Conservation (phyloP, 2,888 invertebrate species). For the Nipponacmea schrenckii region DNA sequence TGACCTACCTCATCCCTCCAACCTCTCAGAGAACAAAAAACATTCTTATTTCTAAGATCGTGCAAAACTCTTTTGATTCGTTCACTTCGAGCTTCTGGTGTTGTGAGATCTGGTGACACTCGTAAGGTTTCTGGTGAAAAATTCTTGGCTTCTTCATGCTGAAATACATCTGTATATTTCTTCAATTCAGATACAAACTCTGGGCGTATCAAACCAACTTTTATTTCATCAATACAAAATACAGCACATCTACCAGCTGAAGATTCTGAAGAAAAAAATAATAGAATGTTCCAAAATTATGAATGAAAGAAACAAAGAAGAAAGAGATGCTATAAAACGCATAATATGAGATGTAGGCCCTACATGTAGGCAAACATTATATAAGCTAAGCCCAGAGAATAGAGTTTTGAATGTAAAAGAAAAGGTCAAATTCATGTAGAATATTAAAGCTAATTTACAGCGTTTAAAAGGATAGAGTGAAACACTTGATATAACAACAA, state of each 20-base stretch:
- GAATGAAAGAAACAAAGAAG: neutral
- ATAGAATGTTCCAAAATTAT: neutral
- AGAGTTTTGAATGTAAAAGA: too few species aligned
- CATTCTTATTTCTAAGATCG: slow-evolving; percentile 79
- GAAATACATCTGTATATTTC: slow-evolving; percentile 81
- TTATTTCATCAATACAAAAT: slow-evolving; percentile 87
- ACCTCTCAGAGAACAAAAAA: slow-evolving; percentile 75
- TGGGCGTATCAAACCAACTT: slow-evolving; percentile 87
- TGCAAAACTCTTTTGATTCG: slow-evolving; percentile 83
- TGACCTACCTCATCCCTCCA: slow-evolving; percentile 93
- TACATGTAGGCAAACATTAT: too few species aligned
- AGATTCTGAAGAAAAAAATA: slow-evolving; percentile 73
- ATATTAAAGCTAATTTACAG: too few species aligned
- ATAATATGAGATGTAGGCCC: too few species aligned
- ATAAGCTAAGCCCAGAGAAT: too few species aligned
- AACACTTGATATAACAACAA: too few species aligned
- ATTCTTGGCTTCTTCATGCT: slow-evolving; percentile 11
- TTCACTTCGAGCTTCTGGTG: slow-evolving; percentile 72
- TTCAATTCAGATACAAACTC: slow-evolving; percentile 82
- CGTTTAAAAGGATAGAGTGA: too few species aligned
- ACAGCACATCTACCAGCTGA: slow-evolving; percentile 84
- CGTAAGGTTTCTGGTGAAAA: neutral
- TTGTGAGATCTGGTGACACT: neutral
- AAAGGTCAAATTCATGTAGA: too few species aligned
- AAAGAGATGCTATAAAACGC: neutral